Base-by-base conservation (phyloP, 2,888 invertebrate genomes). In the Aricia artaxerxes region DNA sequence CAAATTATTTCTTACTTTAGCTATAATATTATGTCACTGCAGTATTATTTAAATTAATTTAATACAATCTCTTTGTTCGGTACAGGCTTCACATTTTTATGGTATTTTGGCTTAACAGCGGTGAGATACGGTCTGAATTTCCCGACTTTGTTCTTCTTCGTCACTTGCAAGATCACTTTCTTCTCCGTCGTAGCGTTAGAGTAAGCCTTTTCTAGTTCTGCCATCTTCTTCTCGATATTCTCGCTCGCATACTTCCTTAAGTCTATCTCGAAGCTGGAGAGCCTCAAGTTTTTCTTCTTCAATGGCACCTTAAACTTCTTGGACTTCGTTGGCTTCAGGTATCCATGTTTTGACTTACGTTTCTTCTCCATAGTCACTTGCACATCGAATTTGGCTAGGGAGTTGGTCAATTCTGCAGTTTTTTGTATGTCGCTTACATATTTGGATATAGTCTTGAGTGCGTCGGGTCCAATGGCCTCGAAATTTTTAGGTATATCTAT, bases 291-390 rank as follows among this genome's bases (percentile, higher is more conserved):
- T 35, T 76, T 76, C 76, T 76, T 76, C 44, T 76, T 76, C 11
- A 76, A 57, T 44, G 76, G 76, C 35, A 76, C 76, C 24, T 76
- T 76, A 6, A 76, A 76, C 35, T 76, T 76, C 16, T 76, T 76
- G 2, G 76, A 6, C 53, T 76, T 76, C 35, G 49, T 76, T 11
- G 35, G 35, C 31, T 57, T 76, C 11, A 69, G 9, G 2, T 69
- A 35, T 0, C 53, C 53, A 35, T 57, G 31, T 31, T 76, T 76
- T 11, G 53, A 31, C 57, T 57, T 76, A 5, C 24, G 53, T 16
- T 35, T 57, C 35, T 16, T 76, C 35, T 31, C 31, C 31, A 44
- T 73, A 6, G 49, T 57, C 16, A 53, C 31, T 5, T 53, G 24
- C 11, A 76, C 76, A 31, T 57, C 57, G 76, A 53, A 76, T 16